phyloP scores from a whole-genome alignment of 2,797 vertebrate genomes.

The Chromis chromis region DNA sequence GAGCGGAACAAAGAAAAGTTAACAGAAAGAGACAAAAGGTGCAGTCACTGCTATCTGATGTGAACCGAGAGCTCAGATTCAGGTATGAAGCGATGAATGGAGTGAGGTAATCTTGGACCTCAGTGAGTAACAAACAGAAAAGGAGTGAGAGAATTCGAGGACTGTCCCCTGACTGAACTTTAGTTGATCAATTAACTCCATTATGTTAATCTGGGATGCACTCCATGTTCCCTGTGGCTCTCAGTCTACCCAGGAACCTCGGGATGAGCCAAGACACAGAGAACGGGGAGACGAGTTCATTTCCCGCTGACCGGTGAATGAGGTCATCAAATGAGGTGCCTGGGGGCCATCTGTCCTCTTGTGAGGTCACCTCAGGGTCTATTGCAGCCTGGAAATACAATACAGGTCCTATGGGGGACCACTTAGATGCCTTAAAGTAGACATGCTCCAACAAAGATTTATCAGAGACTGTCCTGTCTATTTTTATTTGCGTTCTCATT shows the following conservation, averaged over 20 bases:
- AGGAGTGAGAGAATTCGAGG: slow-evolving; percentile 59
- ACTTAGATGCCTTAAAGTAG: slow-evolving; percentile 57
- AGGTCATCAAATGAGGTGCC: slow-evolving; percentile 56
- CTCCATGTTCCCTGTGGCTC: slow-evolving; percentile 76
- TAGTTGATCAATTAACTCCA: slow-evolving; percentile 78
- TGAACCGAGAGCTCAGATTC: slow-evolving; percentile 55
- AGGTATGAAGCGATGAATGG: slow-evolving; percentile 65
- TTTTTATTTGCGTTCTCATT: slow-evolving; percentile 78
- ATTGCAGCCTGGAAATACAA: slow-evolving; percentile 31
- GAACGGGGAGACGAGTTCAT: slow-evolving; percentile 61
- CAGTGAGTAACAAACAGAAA: slow-evolving; percentile 56
- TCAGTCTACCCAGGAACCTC: slow-evolving; percentile 63
- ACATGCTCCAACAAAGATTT: slow-evolving; percentile 64
- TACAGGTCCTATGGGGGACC: slow-evolving; percentile 32
- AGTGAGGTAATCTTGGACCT: slow-evolving; percentile 68
- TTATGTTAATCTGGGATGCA: slow-evolving; percentile 80
- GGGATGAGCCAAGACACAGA: slow-evolving; percentile 62
- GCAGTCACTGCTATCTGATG: slow-evolving; percentile 42
- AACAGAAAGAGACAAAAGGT: slow-evolving; percentile 46
- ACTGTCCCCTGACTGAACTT: slow-evolving; percentile 71
- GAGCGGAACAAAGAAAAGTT: slow-evolving; percentile 28
- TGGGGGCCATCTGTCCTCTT: slow-evolving; percentile 48
- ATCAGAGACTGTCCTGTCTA: slow-evolving; percentile 59
- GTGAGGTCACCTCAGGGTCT: slow-evolving; percentile 53
- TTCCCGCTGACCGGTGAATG: slow-evolving; percentile 57